Evolutionary conservation across 2,888 invertebrate species (phyloP), one percentile per base, ranked within the genome.

Genomic region (Serripes groenlandicus): DNA sequence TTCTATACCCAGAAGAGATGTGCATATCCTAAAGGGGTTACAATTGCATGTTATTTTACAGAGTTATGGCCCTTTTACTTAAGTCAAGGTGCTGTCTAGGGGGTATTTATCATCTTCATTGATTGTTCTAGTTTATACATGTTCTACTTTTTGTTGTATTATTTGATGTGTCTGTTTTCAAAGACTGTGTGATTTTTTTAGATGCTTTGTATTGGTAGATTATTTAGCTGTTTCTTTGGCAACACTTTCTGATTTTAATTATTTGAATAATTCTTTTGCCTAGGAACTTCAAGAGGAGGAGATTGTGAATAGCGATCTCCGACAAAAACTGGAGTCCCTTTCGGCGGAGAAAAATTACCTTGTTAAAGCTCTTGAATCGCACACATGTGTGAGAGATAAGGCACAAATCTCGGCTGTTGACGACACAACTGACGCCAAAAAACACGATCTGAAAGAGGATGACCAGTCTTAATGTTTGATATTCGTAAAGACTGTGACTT

Each of bases 231-330:
- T 23, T 37, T 42, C 66, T 35, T 28, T 66, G 66, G 49, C 37
- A 42, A 62, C 62, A 62, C 62, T 34, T 62, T 62, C 34, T 66
- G 18, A 30, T 66, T 66, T 18, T 66, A 26, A 56, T 56, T 56
- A 26, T 56, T 21, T 49, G 21, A 49, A 49, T 49, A 15, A 49
- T 78, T 84, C 77, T 80, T 77, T 85, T 80, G 79, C 74, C 42
- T 75, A 86, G 85, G 85, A 86, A 72, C 85, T 86, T 77, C 85
- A 81, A 58, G 72, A 69, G 69, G 85, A 86, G 82, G 85, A 83
- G 78, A 71, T 79, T 64, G 78, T 80, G 42, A 73, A 80, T 72
- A 80, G 80, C 75, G 80, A 80, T 75, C 82, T 86, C 78, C 82
- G 77, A 82, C 72, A 75, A 72, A 77, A 86, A 80, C 78, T 86